A percentile compares a stretch with the other conserved stretches of the same genome.
phyloP scores from a whole-genome alignment of 1,140 invertebrate species.

The Diabrotica undecimpunctata region DNA sequence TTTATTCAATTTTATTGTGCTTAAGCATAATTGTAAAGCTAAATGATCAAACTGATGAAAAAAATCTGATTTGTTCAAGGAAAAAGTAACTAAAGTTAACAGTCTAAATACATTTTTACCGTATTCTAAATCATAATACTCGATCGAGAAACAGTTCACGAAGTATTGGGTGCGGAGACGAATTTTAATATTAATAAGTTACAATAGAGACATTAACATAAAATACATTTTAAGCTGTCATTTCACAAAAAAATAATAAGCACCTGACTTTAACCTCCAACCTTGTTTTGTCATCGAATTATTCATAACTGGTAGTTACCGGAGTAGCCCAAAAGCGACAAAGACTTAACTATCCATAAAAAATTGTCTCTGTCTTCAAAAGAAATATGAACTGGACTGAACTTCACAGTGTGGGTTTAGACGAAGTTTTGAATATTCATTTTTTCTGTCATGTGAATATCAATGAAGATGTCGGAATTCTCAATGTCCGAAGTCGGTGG shows the following conservation, averaged over 20 bases:
- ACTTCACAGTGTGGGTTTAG: background rate
- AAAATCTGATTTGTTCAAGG: no score
- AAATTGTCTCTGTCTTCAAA: background rate
- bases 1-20: no score
- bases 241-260: background rate
- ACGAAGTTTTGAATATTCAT: background rate
- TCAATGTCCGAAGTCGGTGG: no score
- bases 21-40: no score
- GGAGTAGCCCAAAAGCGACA: background rate
- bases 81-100: no score
- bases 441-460: background rate
- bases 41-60: no score
- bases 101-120: no score
- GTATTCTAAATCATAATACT: no score
- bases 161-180: background rate
- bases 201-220: constrained; percentile 1
- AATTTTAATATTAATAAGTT: background rate
- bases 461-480: no score
- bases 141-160: no score
- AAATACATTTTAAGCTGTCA: constrained; percentile 1
- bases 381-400: background rate
- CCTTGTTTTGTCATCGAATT: background rate
- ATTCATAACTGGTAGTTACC: background rate
- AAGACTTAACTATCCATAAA: background rate
- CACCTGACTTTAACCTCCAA: background rate